Percentiles rank a stretch among this genome's conserved stretches.
phyloP scores from a whole-genome alignment of 2,797 vertebrate species.

The Sylvia borin region DNA sequence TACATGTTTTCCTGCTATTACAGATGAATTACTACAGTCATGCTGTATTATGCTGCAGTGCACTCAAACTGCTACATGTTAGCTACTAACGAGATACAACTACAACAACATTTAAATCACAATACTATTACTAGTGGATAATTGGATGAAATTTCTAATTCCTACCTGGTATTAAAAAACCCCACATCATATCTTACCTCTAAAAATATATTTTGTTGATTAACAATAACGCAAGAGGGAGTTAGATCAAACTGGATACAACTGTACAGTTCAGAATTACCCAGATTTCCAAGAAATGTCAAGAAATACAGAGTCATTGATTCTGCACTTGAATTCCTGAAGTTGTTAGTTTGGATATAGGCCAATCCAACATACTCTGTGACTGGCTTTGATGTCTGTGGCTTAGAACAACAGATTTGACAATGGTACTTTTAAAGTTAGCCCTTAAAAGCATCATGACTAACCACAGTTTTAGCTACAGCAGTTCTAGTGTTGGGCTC shows the following conservation, averaged over 20 bases:
- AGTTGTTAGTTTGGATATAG: not conserved
- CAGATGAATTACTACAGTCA: not conserved
- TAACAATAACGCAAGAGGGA: not conserved
- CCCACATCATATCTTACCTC: not conserved
- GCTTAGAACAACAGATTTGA: not conserved
- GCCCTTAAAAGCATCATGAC: not conserved
- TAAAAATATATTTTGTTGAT: not conserved
- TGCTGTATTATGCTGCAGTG: not conserved
- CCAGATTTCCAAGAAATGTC: not conserved
- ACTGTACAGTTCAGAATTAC: not conserved
- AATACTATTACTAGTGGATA: not conserved
- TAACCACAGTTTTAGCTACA: not conserved
- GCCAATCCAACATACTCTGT: not conserved
- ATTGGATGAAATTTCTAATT: not conserved
- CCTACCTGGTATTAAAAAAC: not conserved
- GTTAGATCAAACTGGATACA: not conserved
- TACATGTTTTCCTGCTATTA: not conserved
- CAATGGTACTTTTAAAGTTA: not conserved
- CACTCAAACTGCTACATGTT: not conserved
- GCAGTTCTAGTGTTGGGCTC: not conserved
- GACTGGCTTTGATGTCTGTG: not conserved
- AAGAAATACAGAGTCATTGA: not conserved
- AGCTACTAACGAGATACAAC: not conserved
- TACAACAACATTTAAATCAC: not conserved
- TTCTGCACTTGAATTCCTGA: not conserved